Conservation (phyloP, 2,888 invertebrate genomes). For the Caenorhabditis panamensis region DNA sequence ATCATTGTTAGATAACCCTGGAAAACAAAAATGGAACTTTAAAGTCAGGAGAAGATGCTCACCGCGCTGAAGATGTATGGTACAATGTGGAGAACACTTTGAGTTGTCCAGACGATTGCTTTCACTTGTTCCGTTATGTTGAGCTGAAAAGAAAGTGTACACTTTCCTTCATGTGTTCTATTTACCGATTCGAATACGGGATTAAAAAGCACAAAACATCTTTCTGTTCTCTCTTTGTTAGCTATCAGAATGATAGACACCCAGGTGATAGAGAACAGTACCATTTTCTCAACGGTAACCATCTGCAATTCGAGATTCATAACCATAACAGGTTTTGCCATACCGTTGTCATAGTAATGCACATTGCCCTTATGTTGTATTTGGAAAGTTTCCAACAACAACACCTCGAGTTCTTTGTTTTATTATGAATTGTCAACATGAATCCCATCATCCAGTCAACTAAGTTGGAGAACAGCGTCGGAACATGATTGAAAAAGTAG, state of each 20-base stretch:
- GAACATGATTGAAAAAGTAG: conserved; percentile 25
- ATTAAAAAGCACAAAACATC: conserved; percentile 34
- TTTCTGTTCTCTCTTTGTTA: neutral
- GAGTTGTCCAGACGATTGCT: neutral
- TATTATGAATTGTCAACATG: neutral
- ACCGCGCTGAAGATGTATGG: neutral
- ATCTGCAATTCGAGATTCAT: no score
- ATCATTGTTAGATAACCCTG: neutral
- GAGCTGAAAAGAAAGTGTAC: neutral
- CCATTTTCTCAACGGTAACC: neutral
- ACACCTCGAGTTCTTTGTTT: neutral
- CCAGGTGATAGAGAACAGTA: conserved; percentile 19
- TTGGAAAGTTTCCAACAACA: conserved; percentile 10
- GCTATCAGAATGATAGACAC: neutral
- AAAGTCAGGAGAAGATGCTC: neutral
- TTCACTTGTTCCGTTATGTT: neutral
- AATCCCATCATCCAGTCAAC: conserved; percentile 4
- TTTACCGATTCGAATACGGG: conserved; percentile 34
- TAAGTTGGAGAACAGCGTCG: conserved; percentile 14
- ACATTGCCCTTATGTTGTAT: conserved; percentile 19
- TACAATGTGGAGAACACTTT: neutral
- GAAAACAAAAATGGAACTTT: neutral
- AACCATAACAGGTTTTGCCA: neutral
- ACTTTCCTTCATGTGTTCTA: neutral
- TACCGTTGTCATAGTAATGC: conserved; percentile 9